phyloP scores from a whole-genome alignment of 2,113 vertebrate genomes.

The Canis aureus region DNA sequence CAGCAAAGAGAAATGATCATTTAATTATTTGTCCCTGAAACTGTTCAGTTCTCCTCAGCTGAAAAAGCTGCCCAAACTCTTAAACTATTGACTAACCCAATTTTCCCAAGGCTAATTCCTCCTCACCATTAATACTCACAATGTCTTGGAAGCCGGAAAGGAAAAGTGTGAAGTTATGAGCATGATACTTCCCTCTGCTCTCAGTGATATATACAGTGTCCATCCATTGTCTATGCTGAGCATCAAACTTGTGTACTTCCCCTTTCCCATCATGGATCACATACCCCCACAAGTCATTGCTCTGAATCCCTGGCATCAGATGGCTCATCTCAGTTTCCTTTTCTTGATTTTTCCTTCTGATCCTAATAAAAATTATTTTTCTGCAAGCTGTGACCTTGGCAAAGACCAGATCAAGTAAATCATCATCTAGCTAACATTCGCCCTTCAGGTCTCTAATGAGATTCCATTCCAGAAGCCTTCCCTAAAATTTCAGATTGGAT shows the following conservation, averaged over 20 bases:
- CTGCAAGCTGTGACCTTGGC: neutral
- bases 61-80: neutral
- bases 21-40: slow-evolving; percentile 15
- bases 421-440: neutral
- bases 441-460: neutral
- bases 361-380: neutral
- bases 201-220: neutral
- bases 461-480: neutral
- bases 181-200: neutral
- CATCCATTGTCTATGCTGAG: neutral
- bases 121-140: neutral
- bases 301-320: neutral
- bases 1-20: slow-evolving; percentile 10
- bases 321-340: neutral
- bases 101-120: neutral
- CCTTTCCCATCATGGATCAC: neutral
- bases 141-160: neutral
- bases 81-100: neutral
- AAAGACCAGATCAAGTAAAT: neutral
- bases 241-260: neutral
- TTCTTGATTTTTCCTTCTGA: neutral
- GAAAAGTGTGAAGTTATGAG: neutral
- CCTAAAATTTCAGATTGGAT: neutral
- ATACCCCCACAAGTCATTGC: too few relatives aligned
- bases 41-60: neutral